phyloP scores from a whole-genome alignment of 2,888 invertebrate species.

The Lochmaea capreae region DNA sequence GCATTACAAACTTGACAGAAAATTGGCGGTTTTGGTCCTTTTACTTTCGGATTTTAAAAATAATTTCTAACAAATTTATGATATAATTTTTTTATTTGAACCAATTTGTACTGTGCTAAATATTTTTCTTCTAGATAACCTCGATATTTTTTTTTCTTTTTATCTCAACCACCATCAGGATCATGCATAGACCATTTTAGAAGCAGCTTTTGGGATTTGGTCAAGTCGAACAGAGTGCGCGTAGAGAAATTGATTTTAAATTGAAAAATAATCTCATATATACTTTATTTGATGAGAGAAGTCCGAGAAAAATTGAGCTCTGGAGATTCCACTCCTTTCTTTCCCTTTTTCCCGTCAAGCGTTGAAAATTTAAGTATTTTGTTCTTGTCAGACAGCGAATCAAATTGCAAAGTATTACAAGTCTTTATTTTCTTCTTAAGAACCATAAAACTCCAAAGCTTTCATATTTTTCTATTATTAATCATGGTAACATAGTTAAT shows the following conservation, averaged over 20 bases:
- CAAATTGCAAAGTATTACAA: background rate
- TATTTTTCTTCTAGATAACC: too few relatives aligned
- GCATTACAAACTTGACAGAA: constrained; percentile 8
- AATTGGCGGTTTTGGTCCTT: constrained; percentile 17
- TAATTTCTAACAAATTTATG: too few relatives aligned
- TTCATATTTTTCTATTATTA: too few relatives aligned
- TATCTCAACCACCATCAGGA: background rate
- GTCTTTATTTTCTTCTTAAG: too few relatives aligned
- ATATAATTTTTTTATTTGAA: background rate
- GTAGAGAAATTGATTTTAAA: constrained; percentile 33
- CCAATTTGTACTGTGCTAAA: background rate
- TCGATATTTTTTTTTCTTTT: background rate
- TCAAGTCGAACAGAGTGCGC: constrained; percentile 16
- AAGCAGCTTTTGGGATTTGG: constrained; percentile 24
- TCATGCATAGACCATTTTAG: background rate
- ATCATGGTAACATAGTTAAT: too few relatives aligned
- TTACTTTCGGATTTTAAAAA: background rate
- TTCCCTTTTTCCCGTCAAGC: background rate
- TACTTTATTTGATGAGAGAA: constrained; percentile 28
- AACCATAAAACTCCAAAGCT: too few relatives aligned
- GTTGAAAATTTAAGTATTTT: constrained; percentile 1
- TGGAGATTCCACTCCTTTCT: background rate
- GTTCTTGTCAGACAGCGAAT: constrained; percentile 2
- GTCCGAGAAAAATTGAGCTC: constrained; percentile 10
- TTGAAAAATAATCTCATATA: constrained; percentile 27